Conservation (phyloP, 2,797 vertebrate species). For the Enteromius thamalakanensis region DNA sequence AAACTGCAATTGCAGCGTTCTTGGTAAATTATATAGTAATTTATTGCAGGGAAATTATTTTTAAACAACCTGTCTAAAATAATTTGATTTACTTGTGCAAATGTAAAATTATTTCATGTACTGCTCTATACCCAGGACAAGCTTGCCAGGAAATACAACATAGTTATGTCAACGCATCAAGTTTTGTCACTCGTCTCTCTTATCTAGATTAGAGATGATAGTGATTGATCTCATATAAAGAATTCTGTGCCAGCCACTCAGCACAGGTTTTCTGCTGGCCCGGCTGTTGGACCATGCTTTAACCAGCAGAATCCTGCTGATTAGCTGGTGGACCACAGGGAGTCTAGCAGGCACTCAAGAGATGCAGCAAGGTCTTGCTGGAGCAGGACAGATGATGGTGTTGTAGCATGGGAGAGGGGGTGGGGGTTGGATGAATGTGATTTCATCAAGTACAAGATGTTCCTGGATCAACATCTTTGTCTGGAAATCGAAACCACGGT, state of each 20-base stretch:
- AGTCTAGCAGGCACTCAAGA: background rate
- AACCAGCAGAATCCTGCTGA: background rate
- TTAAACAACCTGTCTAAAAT: background rate
- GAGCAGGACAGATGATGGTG: constrained; percentile 14
- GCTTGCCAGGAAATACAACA: background rate
- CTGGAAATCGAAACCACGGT: no score
- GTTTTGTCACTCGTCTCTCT: background rate
- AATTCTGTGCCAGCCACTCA: background rate
- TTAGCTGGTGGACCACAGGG: background rate
- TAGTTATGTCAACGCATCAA: background rate
- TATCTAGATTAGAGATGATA: background rate
- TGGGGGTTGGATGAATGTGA: no score
- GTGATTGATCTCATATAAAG: background rate
- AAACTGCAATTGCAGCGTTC: background rate
- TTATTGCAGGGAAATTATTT: background rate
- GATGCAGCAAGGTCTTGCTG: constrained; percentile 5
- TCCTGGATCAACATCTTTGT: no score
- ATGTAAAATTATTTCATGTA: background rate
- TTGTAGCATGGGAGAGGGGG: background rate
- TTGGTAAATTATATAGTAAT: background rate
- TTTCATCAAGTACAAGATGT: no score
- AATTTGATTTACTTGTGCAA: background rate
- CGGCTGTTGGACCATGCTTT: background rate
- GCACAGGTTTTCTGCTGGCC: background rate
- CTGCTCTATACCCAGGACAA: background rate